phyloP scores from a whole-genome alignment of 2,113 vertebrate genomes.

The Hypocryptadius cinnamomeus region DNA sequence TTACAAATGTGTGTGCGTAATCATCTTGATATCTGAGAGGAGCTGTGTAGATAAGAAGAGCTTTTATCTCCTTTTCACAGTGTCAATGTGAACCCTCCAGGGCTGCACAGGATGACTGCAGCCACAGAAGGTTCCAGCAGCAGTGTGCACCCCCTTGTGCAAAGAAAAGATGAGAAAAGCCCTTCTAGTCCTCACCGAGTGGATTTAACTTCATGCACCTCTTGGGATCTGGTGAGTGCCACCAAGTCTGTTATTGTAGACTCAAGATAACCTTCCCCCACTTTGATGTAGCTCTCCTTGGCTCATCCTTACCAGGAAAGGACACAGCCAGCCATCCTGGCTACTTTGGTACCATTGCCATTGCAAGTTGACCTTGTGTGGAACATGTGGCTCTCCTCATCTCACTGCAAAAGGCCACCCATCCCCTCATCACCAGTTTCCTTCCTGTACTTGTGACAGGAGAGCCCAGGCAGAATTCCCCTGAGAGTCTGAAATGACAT shows the following conservation, averaged over 20 bases:
- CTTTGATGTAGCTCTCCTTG: background rate
- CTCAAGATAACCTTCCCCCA: background rate
- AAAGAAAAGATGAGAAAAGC: background rate
- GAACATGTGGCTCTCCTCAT: accelerated
- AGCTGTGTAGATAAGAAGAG: background rate
- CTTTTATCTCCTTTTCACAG: background rate
- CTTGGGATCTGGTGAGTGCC: background rate
- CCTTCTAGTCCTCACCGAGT: background rate
- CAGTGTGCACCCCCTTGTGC: accelerated
- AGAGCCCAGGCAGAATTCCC: background rate
- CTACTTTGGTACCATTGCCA: background rate
- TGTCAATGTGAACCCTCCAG: background rate
- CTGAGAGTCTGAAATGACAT: background rate
- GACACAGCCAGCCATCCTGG: background rate
- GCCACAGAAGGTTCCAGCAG: background rate
- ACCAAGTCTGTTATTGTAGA: background rate
- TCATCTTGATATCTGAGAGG: constrained; percentile 23
- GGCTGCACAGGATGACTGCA: background rate
- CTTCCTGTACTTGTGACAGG: background rate
- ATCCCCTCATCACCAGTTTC: accelerated
- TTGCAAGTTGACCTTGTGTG: background rate
- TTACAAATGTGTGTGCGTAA: background rate
- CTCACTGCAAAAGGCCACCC: background rate
- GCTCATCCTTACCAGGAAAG: background rate
- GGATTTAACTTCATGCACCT: accelerated